These are phyloP conservation scores for Malachius bipustulatus DNA, from an alignment of 2,888 invertebrate genomes.

Conservation along the genomic window DNA sequence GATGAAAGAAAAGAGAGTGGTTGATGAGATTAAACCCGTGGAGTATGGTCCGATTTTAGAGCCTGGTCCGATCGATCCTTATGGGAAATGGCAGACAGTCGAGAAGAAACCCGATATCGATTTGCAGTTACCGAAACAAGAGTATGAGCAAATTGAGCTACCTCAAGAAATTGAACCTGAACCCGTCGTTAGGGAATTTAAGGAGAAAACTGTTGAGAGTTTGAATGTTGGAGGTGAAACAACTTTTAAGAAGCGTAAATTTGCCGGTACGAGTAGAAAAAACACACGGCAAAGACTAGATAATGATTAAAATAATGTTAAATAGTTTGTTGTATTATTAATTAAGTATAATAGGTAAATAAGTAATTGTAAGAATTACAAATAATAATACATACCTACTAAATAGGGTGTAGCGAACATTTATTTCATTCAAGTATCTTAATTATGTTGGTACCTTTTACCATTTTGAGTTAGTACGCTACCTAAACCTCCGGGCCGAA, in stretches of 20 bases:
- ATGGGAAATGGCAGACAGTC: slow-evolving; percentile 66
- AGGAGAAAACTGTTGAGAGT: slow-evolving; percentile 47
- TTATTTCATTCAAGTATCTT: too few species aligned
- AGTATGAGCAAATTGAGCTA: slow-evolving; percentile 20
- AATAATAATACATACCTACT: too few species aligned
- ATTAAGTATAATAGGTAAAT: too few species aligned
- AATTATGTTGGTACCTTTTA: too few species aligned
- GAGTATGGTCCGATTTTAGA: slow-evolving; percentile 45
- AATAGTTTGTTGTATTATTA: too few species aligned
- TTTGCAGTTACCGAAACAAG: slow-evolving; percentile 54
- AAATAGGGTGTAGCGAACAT: too few species aligned
- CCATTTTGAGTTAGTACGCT: too few species aligned
- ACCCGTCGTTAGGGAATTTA: slow-evolving; percentile 43
- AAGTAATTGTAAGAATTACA: too few species aligned
- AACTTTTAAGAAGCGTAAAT: slow-evolving; percentile 59
- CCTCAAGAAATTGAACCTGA: slow-evolving; percentile 39
- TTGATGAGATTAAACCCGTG: slow-evolving; percentile 28
- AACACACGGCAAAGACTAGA: slow-evolving; percentile 53
- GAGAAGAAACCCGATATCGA: slow-evolving; percentile 46
- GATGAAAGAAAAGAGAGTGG: slow-evolving; percentile 33
- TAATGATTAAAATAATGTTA: slow-evolving; percentile 52
- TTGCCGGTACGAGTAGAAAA: slow-evolving; percentile 42
- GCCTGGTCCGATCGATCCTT: slow-evolving; percentile 51
- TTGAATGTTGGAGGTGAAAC: slow-evolving; percentile 38
- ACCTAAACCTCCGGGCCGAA: too few species aligned